phyloP scores from a whole-genome alignment of 2,113 vertebrate species.

The Xiphorhynchus elegans region DNA sequence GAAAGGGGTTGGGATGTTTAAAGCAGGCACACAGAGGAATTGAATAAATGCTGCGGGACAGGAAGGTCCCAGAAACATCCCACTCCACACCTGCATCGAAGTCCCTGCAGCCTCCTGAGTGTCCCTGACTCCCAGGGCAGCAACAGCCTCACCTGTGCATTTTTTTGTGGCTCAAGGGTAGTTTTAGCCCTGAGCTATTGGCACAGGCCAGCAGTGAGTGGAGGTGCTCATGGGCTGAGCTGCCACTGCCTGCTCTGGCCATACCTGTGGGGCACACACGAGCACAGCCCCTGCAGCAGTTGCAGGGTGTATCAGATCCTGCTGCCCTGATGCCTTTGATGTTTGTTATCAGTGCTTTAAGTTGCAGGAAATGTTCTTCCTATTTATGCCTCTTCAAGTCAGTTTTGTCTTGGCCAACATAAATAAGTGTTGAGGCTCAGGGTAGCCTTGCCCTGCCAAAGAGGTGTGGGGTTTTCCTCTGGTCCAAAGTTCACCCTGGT shows the following conservation, averaged over 20 bases:
- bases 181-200: fast-evolving
- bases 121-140: fast-evolving
- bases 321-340: background rate
- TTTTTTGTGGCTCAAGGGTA: background rate
- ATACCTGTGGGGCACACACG: fast-evolving
- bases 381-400: background rate
- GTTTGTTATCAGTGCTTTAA: background rate
- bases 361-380: background rate
- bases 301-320: background rate
- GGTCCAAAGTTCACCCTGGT: background rate
- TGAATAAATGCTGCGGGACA: background rate
- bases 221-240: background rate
- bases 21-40: background rate
- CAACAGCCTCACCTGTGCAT: fast-evolving
- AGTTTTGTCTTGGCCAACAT: fast-evolving
- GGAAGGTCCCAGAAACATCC: background rate
- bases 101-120: background rate
- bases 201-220: background rate
- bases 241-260: background rate
- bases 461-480: background rate
- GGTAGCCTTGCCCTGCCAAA: background rate
- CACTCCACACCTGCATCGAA: fast-evolving
- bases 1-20: background rate
- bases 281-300: fast-evolving
- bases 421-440: background rate